Percentiles rank a stretch among this genome's conserved stretches.
Evolutionary conservation across 2,888 invertebrate species (phyloP).

Genomic region (Cheilosia grossa): DNA sequence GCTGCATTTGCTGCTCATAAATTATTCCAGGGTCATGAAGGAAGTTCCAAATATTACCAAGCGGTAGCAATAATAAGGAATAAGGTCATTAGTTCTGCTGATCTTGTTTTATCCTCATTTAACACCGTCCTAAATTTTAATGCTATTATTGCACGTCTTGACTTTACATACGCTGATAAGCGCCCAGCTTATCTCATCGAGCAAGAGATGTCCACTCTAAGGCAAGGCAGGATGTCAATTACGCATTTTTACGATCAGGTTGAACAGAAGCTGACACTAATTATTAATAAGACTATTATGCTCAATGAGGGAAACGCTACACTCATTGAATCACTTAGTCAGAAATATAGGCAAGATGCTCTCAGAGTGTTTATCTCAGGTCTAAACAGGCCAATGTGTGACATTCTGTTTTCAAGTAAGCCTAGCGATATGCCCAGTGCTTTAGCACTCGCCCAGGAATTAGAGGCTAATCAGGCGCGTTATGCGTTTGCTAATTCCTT

Average conservation of each 20-base stretch:
- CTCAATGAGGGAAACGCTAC: constrained; percentile 23
- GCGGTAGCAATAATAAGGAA: not conserved
- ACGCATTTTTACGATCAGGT: constrained; percentile 67
- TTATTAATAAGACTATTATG: constrained; percentile 72
- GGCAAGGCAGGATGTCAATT: constrained; percentile 54
- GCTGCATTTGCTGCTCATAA: not conserved
- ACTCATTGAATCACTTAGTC: constrained; percentile 48
- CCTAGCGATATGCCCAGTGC: too few relatives aligned
- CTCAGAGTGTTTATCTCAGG: too few relatives aligned
- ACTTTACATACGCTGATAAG: constrained; percentile 67
- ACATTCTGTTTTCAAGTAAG: not conserved
- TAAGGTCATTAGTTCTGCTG: not conserved
- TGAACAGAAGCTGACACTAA: constrained; percentile 58
- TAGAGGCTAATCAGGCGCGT: not conserved
- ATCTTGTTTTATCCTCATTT: not conserved
- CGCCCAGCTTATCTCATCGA: constrained; percentile 51
- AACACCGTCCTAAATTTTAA: not conserved
- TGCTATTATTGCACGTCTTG: constrained; percentile 25
- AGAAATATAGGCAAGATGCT: not conserved
- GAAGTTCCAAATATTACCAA: not conserved
- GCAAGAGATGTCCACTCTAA: constrained; percentile 63
- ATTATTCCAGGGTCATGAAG: too few relatives aligned
- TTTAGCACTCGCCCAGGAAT: not conserved
- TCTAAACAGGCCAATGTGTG: too few relatives aligned
- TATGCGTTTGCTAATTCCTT: not conserved